These are phyloP conservation scores for Sciaenops ocellatus DNA, from an alignment of 2,797 vertebrate genomes.

Conservation along the genomic window DNA sequence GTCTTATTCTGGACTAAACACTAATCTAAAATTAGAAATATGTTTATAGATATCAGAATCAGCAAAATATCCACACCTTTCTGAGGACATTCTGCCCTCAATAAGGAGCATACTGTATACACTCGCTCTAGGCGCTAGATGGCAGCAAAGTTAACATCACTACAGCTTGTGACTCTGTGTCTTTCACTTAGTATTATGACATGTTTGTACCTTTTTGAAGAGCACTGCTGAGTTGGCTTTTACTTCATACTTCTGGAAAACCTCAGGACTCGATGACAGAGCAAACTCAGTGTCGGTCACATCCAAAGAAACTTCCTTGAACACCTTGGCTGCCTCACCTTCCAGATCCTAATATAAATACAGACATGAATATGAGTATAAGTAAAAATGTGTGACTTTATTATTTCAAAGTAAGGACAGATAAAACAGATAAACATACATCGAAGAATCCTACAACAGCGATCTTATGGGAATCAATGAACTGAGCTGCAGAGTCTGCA, in stretches of 20 bases:
- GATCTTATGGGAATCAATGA: conserved; percentile 79
- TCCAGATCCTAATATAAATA: conserved; percentile 62
- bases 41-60: background rate
- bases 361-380: background rate
- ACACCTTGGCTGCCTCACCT: conserved; percentile 76
- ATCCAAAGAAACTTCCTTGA: conserved; percentile 79
- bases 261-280: conserved; percentile 77
- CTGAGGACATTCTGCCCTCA: background rate
- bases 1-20: background rate
- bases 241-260: conserved; percentile 88
- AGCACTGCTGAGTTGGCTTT: conserved; percentile 85
- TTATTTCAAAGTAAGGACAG: background rate
- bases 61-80: background rate
- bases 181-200: background rate
- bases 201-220: conserved; percentile 89
- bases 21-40: background rate
- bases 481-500: conserved; percentile 45
- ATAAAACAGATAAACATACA: conserved; percentile 70
- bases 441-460: conserved; percentile 91
- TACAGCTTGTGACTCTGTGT: background rate
- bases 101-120: background rate
- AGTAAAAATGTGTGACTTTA: background rate
- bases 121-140: conserved; percentile 3
- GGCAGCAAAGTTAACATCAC: conserved; percentile 41
- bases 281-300: conserved; percentile 85